Percentiles rank a stretch among this genome's conserved stretches.
These are phyloP conservation scores for Mizuhopecten yessoensis DNA, from an alignment of 1,140 invertebrate genomes.

Conservation along the genomic window DNA sequence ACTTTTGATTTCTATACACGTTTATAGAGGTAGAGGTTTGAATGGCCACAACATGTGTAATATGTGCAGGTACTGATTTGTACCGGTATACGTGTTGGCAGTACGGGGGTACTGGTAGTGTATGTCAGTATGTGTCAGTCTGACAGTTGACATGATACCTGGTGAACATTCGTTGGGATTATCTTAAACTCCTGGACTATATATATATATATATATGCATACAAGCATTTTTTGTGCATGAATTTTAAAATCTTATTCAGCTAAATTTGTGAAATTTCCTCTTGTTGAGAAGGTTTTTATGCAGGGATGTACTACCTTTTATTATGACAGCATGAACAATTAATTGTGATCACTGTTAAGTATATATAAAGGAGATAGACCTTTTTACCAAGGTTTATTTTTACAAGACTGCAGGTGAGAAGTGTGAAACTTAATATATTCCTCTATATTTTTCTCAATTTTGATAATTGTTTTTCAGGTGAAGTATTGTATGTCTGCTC, in stretches of 20 bases:
- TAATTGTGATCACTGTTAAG: not conserved
- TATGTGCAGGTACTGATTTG: not conserved
- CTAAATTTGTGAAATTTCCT: not conserved
- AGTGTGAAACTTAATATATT: not conserved
- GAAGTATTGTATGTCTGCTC: not conserved
- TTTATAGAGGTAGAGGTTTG: constrained; percentile 11
- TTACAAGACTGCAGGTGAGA: not conserved
- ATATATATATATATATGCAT: not conserved
- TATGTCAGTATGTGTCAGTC: not conserved
- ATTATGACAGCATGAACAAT: not conserved
- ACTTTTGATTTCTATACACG: constrained; percentile 17
- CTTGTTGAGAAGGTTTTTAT: not conserved
- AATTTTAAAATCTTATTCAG: not conserved
- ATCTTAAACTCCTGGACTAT: not conserved
- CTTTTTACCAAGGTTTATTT: not conserved
- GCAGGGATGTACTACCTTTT: not conserved
- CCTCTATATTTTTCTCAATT: not conserved
- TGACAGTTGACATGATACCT: not conserved
- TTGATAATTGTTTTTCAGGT: too few relatives aligned
- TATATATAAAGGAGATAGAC: not conserved
- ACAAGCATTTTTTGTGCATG: not conserved
- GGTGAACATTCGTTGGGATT: not conserved
- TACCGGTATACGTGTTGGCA: not conserved
- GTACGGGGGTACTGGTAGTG: too few relatives aligned
- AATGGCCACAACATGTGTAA: not conserved